phyloP scores from a whole-genome alignment of 2,888 invertebrate genomes.

The Microchrysa polita region DNA sequence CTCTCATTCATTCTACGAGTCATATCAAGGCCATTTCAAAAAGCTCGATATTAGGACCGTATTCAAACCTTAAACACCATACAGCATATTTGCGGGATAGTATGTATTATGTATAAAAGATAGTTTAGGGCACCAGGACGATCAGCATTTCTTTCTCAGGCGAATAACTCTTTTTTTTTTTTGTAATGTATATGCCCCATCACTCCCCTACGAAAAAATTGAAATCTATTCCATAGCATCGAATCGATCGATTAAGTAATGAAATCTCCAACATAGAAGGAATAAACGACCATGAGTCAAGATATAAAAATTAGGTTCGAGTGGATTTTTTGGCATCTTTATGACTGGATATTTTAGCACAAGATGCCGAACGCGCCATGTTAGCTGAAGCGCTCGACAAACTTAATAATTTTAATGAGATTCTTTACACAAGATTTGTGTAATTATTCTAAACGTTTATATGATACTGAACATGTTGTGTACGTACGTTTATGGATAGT shows the following conservation, averaged over 20 bases:
- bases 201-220: not conserved
- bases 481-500: too few relatives aligned
- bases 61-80: too few relatives aligned
- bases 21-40: too few relatives aligned
- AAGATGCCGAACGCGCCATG: not conserved
- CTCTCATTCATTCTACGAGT: too few relatives aligned
- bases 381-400: not conserved
- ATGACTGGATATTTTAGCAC: conserved; percentile 8
- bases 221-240: not conserved
- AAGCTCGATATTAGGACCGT: too few relatives aligned
- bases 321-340: conserved; percentile 31
- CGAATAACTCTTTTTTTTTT: too few relatives aligned
- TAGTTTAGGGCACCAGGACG: too few relatives aligned
- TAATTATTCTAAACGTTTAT: too few relatives aligned
- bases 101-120: too few relatives aligned
- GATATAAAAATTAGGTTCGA: conserved; percentile 17
- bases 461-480: too few relatives aligned
- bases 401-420: conserved; percentile 32
- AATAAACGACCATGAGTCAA: conserved; percentile 25
- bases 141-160: too few relatives aligned
- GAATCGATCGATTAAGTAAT: conserved; percentile 22
- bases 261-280: conserved; percentile 26
- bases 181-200: not conserved
- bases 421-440: not conserved
- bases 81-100: too few relatives aligned